A percentile compares a stretch with the other conserved stretches of the same genome.
These are phyloP conservation scores for Melanotus villosus DNA, from an alignment of 2,888 invertebrate species.

Conservation along the genomic window DNA sequence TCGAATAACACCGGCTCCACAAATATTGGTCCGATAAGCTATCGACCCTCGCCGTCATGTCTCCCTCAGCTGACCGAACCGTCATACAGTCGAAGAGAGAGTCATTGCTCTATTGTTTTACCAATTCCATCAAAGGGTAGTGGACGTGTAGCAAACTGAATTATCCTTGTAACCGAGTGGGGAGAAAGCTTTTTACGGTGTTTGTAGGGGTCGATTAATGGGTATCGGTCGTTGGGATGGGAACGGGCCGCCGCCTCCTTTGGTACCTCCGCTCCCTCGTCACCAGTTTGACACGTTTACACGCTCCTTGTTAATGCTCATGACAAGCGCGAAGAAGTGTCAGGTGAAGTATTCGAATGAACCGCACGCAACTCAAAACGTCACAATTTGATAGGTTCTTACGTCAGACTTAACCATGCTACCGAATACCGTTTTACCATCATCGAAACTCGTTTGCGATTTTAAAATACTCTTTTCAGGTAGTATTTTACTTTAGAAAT, in stretches of 20 bases:
- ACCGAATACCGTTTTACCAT: neutral
- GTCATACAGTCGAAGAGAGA: conserved; percentile 22
- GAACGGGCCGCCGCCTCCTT: neutral
- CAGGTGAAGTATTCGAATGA: conserved; percentile 47
- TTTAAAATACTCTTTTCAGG: neutral
- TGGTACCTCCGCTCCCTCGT: conserved; percentile 32
- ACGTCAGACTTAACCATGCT: neutral
- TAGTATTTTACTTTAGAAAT: neutral
- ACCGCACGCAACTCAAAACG: conserved; percentile 39
- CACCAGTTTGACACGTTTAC: conserved; percentile 47
- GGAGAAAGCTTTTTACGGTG: conserved; percentile 45
- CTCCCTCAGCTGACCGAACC: conserved; percentile 41
- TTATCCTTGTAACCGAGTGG: conserved; percentile 48
- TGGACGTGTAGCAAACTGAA: conserved; percentile 51
- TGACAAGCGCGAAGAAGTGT: conserved; percentile 45
- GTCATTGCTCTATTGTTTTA: conserved; percentile 48
- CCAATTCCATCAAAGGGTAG: conserved; percentile 46
- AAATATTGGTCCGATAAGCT: conserved; percentile 26
- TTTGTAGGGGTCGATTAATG: conserved; percentile 47
- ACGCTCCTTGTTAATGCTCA: conserved; percentile 43
- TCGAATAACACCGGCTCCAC: conserved; percentile 38
- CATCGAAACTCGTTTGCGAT: neutral
- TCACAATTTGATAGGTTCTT: conserved; percentile 20
- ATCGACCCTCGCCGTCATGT: conserved; percentile 35
- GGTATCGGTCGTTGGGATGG: conserved; percentile 34